Evolutionary conservation across 2,888 invertebrate species (phyloP), one percentile per base, ranked within the genome.

Genomic region (Idaea aversata): DNA sequence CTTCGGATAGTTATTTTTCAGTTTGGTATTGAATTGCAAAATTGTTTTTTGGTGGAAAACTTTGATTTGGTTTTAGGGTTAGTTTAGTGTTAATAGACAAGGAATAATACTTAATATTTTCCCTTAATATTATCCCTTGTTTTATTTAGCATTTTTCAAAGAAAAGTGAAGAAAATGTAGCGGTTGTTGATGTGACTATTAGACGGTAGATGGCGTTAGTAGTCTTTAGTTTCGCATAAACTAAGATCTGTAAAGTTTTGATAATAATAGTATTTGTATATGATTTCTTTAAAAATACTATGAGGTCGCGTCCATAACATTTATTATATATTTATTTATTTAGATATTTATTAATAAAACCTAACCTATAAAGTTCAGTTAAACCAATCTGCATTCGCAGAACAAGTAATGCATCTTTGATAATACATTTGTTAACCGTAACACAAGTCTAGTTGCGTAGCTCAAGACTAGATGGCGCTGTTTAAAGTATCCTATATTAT

Each of bases 181-280:
- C 15, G 15, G 15, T 58, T 60, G 67, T 62, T 15, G 65, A 60
- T 69, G 47, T 10, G 0, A 57, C 80, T 80, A 75, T 72, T 74
- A 62, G 58, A 15, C 57, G 60, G 61, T 47, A 79, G 81, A 75
- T 78, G 72, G 67, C 75, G 57, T 0, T 59, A 70, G 58, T 5
- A 58, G 72, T 70, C 6, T 13, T 6, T 15, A 63, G 38, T 15
- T 57, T 57, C 5, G 16, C 35, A 7, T 35, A 3, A n/a, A 34
- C 59, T 16, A 38, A 15, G n/a, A n/a, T 13, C 58, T 57, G 61
- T 61, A 70, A 61, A 68, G 15, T 57, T 57, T 15, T 15, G 15
- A 15, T 57, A 57, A 57, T 15, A 15, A 15, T 5, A 15, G 57
- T 15, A 15, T 10, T 57, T 57, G 3, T 5, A 15, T 57, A 15